Conservation (phyloP, 2,888 invertebrate species). For the Chymomyza caudatula region DNA sequence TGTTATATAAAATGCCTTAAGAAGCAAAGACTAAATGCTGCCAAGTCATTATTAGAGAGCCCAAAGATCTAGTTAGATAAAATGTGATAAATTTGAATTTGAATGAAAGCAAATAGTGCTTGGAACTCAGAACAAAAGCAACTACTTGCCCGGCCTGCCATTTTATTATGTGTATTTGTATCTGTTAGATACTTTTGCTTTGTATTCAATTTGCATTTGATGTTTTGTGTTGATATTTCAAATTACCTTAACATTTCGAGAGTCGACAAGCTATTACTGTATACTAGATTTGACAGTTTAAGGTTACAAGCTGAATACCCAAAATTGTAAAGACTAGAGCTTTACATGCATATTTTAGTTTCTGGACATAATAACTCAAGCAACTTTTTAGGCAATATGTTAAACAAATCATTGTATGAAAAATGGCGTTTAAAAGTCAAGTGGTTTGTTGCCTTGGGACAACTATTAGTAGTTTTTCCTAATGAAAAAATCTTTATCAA, state of each 20-base stretch:
- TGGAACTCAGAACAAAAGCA: not conserved
- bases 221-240: not conserved
- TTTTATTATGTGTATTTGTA: not conserved
- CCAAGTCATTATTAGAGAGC: not conserved
- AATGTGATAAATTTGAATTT: not conserved
- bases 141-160: not conserved
- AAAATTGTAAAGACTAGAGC: not conserved
- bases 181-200: not conserved
- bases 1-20: constrained; percentile 21
- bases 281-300: not conserved
- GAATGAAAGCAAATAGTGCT: not conserved
- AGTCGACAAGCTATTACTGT: not conserved
- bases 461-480: not conserved
- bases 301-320: not conserved
- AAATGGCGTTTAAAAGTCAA: not conserved
- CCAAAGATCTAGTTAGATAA: not conserved
- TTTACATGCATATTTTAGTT: not conserved
- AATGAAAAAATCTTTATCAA: not conserved
- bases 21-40: not conserved
- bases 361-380: not conserved
- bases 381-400: not conserved
- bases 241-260: not conserved
- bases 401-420: not conserved
- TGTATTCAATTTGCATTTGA: not conserved
- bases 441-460: not conserved